A percentile compares a stretch with the other conserved stretches of the same genome.
phyloP scores from a whole-genome alignment of 2,113 vertebrate genomes.

The Podocnemis expansa region DNA sequence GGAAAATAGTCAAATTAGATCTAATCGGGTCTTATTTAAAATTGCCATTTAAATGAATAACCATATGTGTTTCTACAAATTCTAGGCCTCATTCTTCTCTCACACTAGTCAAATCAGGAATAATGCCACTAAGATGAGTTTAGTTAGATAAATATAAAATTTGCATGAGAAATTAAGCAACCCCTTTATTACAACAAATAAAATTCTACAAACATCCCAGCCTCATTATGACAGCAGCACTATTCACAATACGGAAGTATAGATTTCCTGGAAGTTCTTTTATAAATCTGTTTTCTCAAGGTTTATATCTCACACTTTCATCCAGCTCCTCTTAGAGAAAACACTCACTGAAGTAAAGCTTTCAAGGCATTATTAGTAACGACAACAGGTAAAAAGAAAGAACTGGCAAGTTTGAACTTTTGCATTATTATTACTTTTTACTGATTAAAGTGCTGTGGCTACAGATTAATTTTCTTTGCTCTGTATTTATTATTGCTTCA shows the following conservation, averaged over 20 bases:
- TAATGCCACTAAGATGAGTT: neutral
- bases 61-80: neutral
- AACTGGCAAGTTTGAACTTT: neutral
- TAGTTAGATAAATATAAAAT: neutral
- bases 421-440: neutral
- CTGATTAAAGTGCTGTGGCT: neutral
- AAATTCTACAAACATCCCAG: neutral
- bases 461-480: neutral
- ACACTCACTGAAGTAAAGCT: neutral
- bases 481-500: neutral
- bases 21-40: neutral
- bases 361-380: neutral
- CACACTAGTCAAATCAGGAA: neutral
- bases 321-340: neutral
- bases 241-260: neutral
- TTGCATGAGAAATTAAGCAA: neutral
- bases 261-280: neutral
- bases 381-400: neutral
- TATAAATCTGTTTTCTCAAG: neutral
- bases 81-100: neutral
- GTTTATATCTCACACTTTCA: neutral
- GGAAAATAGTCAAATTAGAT: neutral
- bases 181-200: no score
- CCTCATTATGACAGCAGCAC: rapidly evolving
- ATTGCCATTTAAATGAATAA: neutral